Percentiles rank a stretch among this genome's conserved stretches.
Conservation (phyloP, 2,888 invertebrate species). For the Sarcophaga variegata region DNA sequence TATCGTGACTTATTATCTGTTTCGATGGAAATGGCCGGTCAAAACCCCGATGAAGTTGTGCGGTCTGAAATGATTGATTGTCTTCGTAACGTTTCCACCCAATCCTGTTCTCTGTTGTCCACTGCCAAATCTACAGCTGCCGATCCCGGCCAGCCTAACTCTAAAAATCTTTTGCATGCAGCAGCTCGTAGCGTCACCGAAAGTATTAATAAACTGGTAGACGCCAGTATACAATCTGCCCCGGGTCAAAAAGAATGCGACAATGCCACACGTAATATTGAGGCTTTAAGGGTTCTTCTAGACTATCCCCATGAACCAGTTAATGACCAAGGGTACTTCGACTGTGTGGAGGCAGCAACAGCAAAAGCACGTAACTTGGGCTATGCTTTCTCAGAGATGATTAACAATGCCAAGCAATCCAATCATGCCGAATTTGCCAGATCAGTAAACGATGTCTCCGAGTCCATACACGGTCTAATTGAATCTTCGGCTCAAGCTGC, state of each 20-base stretch:
- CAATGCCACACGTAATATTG: constrained; percentile 95
- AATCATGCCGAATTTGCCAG: constrained; percentile 93
- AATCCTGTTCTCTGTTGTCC: constrained; percentile 91
- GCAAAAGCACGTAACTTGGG: constrained; percentile 92
- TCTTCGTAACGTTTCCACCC: constrained; percentile 92
- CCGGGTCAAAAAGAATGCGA: constrained; percentile 99
- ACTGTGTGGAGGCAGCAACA: constrained; percentile 95
- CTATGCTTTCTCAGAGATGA: constrained; percentile 97
- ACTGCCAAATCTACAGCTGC: constrained; percentile 95
- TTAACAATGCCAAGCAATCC: constrained; percentile 93
- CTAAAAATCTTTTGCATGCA: constrained; percentile 93
- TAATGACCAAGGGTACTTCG: constrained; percentile 94
- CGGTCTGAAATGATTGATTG: constrained; percentile 92
- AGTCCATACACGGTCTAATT: constrained; percentile 94
- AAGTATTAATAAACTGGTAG: constrained; percentile 93
- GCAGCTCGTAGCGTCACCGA: constrained; percentile 96
- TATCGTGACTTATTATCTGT: constrained; percentile 90
- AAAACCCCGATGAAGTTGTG: constrained; percentile 89
- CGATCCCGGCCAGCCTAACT: constrained; percentile 94
- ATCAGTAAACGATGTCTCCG: constrained; percentile 91
- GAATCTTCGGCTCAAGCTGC: constrained; percentile 97
- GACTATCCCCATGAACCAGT: constrained; percentile 94
- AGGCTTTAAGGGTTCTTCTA: constrained; percentile 91
- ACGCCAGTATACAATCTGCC: constrained; percentile 88
- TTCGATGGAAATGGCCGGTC: constrained; percentile 93